A percentile compares a stretch with the other conserved stretches of the same genome.
Evolutionary conservation across 2,888 invertebrate genomes (phyloP).

Genomic region (Tolmerus cingulatus): DNA sequence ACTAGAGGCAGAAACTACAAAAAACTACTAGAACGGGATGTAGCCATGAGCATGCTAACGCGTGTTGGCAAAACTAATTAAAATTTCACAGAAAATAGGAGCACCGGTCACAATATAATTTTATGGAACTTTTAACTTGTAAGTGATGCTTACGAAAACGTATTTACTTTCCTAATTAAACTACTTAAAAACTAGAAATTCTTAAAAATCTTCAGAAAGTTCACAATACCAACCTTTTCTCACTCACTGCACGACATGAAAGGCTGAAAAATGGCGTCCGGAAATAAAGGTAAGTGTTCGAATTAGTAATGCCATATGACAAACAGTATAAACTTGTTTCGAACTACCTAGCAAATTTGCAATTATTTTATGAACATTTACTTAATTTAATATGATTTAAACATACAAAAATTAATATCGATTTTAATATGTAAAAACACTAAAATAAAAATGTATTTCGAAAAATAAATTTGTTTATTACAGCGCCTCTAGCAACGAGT

Average conservation of each 20-base stretch:
- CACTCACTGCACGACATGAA: conserved; percentile 29
- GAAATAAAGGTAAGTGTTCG: neutral
- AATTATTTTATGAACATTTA: neutral
- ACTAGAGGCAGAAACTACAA: neutral
- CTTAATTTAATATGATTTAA: neutral
- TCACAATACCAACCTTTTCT: conserved; percentile 8
- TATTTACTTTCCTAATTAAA: neutral
- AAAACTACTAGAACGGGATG: neutral
- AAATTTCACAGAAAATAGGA: neutral
- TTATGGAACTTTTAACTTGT: neutral
- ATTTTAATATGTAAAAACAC: neutral
- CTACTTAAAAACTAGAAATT: neutral
- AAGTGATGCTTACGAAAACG: neutral
- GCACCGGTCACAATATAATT: neutral
- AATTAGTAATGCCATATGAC: neutral
- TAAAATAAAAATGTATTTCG: neutral
- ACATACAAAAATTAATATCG: neutral
- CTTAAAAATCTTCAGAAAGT: neutral
- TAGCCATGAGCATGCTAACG: neutral
- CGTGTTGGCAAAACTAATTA: neutral
- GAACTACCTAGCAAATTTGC: neutral
- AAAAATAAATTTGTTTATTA: neutral
- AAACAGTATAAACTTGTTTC: neutral
- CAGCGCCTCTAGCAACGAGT: neutral
- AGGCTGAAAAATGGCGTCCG: conserved; percentile 27